phyloP scores from a whole-genome alignment of 2,797 vertebrate species.

The Yasuhikotakia modesta region DNA sequence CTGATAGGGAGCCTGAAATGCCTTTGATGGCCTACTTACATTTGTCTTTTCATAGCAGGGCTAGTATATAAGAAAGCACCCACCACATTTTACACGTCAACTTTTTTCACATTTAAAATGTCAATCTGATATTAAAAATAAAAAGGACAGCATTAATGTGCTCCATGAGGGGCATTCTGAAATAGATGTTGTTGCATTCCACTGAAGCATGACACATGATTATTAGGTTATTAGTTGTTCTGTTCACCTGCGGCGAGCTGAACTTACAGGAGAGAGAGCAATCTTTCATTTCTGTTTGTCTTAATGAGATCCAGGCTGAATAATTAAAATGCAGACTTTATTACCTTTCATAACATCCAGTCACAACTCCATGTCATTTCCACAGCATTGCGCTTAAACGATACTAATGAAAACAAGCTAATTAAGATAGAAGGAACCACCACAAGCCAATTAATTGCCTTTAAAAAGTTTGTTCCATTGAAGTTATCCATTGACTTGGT shows the following conservation, averaged over 20 bases:
- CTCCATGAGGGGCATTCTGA: background rate
- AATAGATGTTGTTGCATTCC: background rate
- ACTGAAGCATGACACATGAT: background rate
- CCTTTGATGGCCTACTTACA: background rate
- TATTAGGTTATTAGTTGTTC: background rate
- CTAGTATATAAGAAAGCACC: background rate
- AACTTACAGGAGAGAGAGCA: background rate
- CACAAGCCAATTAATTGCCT: constrained; percentile 46
- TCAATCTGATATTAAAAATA: background rate
- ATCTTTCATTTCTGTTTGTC: constrained; percentile 22
- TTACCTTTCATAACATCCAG: constrained; percentile 42
- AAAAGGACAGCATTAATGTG: background rate
- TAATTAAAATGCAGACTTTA: constrained; percentile 50
- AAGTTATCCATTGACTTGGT: constrained; percentile 35
- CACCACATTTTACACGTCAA: background rate
- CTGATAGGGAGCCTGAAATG: too few species aligned
- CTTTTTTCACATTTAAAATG: background rate
- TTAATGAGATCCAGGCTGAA: constrained; percentile 46
- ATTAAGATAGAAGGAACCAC: constrained; percentile 49
- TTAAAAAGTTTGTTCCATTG: constrained; percentile 31
- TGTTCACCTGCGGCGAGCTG: background rate
- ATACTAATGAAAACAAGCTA: constrained; percentile 55
- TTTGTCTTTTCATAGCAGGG: too few species aligned
- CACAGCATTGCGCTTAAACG: constrained; percentile 40
- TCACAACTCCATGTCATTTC: constrained; percentile 41